phyloP scores from a whole-genome alignment of 2,113 vertebrate genomes.

The Grus americana region DNA sequence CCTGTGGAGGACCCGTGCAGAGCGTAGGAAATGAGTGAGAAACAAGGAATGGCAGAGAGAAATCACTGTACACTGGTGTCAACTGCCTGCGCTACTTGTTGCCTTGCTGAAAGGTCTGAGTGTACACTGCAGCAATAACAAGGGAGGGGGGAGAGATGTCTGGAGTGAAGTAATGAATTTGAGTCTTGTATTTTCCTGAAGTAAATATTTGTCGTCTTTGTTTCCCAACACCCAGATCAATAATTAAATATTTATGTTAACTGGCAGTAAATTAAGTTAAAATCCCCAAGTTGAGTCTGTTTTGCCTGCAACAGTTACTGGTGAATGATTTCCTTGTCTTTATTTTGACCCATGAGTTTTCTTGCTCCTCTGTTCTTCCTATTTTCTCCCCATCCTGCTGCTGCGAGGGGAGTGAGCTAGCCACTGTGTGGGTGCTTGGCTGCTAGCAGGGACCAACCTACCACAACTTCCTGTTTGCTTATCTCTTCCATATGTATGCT shows the following conservation, averaged over 20 bases:
- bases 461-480: neutral
- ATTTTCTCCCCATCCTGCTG: neutral
- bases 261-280: neutral
- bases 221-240: neutral
- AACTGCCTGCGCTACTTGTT: accelerated
- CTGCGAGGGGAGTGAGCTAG: neutral
- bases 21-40: neutral
- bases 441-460: neutral
- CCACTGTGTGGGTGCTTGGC: neutral
- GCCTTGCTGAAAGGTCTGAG: neutral
- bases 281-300: neutral
- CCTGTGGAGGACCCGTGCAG: neutral
- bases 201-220: neutral
- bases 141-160: neutral
- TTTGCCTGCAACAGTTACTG: neutral
- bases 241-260: conserved; percentile 16
- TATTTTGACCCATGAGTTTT: neutral
- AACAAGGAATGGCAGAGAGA: neutral
- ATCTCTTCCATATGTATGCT: accelerated
- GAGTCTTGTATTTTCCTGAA: neutral
- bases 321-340: neutral
- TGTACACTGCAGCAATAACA: neutral
- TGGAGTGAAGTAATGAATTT: neutral
- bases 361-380: neutral
- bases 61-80: neutral